These are phyloP conservation scores for Drosophila lowei DNA, from an alignment of 1,140 invertebrate genomes.

Conservation along the genomic window DNA sequence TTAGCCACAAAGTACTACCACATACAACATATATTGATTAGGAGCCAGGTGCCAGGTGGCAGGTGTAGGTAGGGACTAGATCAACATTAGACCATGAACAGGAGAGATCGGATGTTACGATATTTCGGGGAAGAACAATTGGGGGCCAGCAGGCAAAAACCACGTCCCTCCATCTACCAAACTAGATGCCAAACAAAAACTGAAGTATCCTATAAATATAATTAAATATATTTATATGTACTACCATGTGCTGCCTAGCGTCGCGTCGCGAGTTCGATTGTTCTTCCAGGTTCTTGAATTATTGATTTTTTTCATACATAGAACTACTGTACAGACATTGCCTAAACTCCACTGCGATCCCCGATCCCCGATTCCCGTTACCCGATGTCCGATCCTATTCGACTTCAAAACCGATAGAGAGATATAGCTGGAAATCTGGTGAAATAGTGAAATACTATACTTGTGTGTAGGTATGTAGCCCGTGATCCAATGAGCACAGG, in stretches of 20 bases:
- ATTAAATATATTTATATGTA: conserved; percentile 17
- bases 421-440: too few species aligned
- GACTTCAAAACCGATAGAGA: too few species aligned
- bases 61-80: conserved; percentile 9
- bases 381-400: not conserved
- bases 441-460: too few species aligned
- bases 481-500: too few species aligned
- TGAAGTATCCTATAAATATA: conserved; percentile 26
- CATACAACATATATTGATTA: not conserved
- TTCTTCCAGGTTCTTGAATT: conserved; percentile 56
- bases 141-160: conserved; percentile 21
- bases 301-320: conserved; percentile 14
- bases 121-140: conserved; percentile 32
- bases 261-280: conserved; percentile 29
- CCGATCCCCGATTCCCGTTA: not conserved
- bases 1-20: not conserved
- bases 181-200: conserved; percentile 28
- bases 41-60: conserved; percentile 28
- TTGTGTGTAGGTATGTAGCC: not conserved
- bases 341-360: conserved; percentile 12
- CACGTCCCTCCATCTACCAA: conserved; percentile 36
- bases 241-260: not conserved
- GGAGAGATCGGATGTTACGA: conserved; percentile 2
- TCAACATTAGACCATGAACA: too few species aligned
- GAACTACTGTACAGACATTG: conserved; percentile 1